phyloP scores from a whole-genome alignment of 2,797 vertebrate species.

The Microchirus variegatus region DNA sequence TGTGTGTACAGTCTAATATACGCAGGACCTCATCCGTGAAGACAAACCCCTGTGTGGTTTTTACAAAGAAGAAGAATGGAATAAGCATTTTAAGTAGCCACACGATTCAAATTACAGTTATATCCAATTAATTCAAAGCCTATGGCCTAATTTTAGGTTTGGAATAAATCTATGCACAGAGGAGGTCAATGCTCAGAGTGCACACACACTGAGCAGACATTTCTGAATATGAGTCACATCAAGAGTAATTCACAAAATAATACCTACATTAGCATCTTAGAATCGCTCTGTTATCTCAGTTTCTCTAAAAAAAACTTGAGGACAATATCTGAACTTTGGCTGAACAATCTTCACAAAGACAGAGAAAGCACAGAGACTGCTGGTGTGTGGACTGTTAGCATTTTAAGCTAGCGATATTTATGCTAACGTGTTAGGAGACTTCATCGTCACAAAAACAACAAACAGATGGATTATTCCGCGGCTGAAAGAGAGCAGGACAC shows the following conservation, averaged over 20 bases:
- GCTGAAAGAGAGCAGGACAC: no score
- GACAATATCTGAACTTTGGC: no score
- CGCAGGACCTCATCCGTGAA: not conserved
- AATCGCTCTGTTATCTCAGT: constrained; percentile 6
- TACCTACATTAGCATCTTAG: constrained; percentile 15
- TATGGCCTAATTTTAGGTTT: constrained; percentile 11
- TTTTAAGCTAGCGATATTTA: no score
- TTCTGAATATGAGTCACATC: not conserved
- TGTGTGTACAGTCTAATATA: constrained; percentile 5
- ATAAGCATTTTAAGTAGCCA: constrained; percentile 14
- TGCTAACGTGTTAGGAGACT: no score
- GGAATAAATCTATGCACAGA: constrained; percentile 18
- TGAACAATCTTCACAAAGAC: no score
- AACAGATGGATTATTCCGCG: no score
- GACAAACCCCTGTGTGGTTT: not conserved
- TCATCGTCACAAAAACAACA: no score
- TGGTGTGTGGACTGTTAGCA: no score
- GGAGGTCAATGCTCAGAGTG: not conserved
- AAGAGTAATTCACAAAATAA: constrained; percentile 10
- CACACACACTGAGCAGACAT: not conserved
- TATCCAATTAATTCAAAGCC: constrained; percentile 24
- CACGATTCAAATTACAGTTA: constrained; percentile 15
- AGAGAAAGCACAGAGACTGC: no score
- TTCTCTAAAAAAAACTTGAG: no score
- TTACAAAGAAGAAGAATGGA: constrained; percentile 14